phyloP scores from a whole-genome alignment of 2,888 invertebrate genomes.

The Pyrrhia umbra region DNA sequence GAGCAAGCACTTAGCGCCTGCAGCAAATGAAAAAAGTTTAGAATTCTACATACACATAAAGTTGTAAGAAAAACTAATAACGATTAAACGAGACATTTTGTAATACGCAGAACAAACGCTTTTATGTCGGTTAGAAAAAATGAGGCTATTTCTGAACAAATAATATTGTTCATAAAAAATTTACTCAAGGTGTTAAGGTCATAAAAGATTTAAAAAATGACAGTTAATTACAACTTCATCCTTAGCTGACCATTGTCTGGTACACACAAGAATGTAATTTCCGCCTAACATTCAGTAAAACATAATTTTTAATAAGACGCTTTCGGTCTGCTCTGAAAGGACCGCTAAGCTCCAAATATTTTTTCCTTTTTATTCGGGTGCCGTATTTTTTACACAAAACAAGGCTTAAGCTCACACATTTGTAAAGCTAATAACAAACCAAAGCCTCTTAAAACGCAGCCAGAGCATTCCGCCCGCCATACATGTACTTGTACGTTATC shows the following conservation, averaged over 20 bases:
- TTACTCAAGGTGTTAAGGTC: no score
- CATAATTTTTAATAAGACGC: conserved; percentile 73
- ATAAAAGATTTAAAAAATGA: neutral
- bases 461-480: conserved; percentile 30
- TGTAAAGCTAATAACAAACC: conserved; percentile 66
- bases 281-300: conserved; percentile 64
- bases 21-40: conserved; percentile 15
- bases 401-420: conserved; percentile 70
- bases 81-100: neutral
- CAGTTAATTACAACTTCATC: neutral
- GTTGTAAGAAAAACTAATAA: conserved; percentile 7
- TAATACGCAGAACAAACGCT: neutral
- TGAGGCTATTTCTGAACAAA: neutral
- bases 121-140: neutral
- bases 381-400: conserved; percentile 65
- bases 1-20: conserved; percentile 27
- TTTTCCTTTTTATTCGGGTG: conserved; percentile 64
- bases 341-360: conserved; percentile 67
- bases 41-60: conserved; percentile 10
- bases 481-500: conserved; percentile 35
- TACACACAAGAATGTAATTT: conserved; percentile 31
- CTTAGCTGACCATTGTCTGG: conserved; percentile 24
- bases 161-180: neutral
- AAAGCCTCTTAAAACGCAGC: conserved; percentile 57
- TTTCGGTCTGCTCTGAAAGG: conserved; percentile 63